Evolutionary conservation across 1,140 invertebrate species (phyloP).

Genomic region (Bilobella aurantiaca): DNA sequence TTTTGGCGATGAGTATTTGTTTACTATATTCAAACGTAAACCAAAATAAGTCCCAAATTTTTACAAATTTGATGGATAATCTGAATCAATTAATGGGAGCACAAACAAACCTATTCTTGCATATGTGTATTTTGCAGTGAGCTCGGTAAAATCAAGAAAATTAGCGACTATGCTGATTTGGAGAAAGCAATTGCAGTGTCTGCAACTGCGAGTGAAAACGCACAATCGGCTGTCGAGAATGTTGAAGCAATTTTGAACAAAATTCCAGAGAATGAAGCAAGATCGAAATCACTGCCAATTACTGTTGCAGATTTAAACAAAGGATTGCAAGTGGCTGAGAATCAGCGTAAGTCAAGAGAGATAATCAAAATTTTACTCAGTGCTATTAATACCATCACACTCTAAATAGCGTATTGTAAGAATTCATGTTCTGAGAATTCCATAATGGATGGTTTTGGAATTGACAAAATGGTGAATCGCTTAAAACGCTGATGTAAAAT

Average conservation of each 20-base stretch:
- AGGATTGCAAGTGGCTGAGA: slow-evolving; percentile 25
- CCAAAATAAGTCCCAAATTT: too few species aligned
- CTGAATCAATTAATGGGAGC: too few species aligned
- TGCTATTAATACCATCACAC: background rate
- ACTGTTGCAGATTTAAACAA: slow-evolving; percentile 28
- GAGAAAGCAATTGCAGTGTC: slow-evolving; percentile 20
- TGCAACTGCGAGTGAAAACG: slow-evolving; percentile 46
- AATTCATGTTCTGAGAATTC: too few species aligned
- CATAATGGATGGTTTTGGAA: too few species aligned
- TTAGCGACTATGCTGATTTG: slow-evolving; percentile 8
- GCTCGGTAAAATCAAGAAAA: background rate
- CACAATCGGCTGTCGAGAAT: slow-evolving; percentile 45
- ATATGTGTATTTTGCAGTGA: slow-evolving; percentile 1
- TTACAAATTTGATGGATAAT: too few species aligned
- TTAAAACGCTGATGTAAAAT: too few species aligned
- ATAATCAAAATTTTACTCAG: background rate
- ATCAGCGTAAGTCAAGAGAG: slow-evolving; percentile 20
- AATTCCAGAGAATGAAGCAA: slow-evolving; percentile 9
- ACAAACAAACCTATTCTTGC: too few species aligned
- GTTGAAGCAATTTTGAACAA: slow-evolving; percentile 23
- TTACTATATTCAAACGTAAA: too few species aligned
- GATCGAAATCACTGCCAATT: slow-evolving; percentile 12
- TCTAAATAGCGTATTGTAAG: too few species aligned
- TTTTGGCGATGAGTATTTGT: too few species aligned
- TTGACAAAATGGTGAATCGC: too few species aligned